These are phyloP conservation scores for Hydrophis major DNA, from an alignment of 2,797 vertebrate species.

Conservation along the genomic window DNA sequence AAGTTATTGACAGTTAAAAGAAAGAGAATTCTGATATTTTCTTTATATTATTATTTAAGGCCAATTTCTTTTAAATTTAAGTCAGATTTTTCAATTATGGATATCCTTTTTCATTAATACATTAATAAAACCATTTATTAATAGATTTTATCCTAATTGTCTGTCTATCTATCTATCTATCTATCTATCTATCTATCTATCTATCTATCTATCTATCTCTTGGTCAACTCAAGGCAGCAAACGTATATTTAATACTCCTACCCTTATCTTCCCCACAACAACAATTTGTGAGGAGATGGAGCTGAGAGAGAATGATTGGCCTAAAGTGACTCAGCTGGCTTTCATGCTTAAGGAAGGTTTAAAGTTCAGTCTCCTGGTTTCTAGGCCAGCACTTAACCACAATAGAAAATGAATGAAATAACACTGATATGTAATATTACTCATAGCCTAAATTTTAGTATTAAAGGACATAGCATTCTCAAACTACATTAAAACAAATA, in stretches of 20 bases:
- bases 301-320: not conserved
- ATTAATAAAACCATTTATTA: not conserved
- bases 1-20: not conserved
- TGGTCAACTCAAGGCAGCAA: not conserved
- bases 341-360: not conserved
- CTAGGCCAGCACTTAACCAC: not conserved
- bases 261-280: not conserved
- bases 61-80: not conserved
- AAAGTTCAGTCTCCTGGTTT: not conserved
- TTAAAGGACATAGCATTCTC: not conserved
- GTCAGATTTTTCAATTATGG: not conserved
- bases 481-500: not conserved
- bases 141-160: not conserved
- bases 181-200: too few species aligned
- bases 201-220: too few species aligned
- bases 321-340: not conserved
- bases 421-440: not conserved
- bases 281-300: not conserved
- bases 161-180: too few species aligned
- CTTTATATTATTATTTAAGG: not conserved
- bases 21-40: not conserved
- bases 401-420: not conserved
- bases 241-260: not conserved
- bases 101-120: not conserved
- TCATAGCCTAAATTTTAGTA: not conserved